Evolutionary conservation across 2,797 vertebrate genomes (phyloP), one percentile per base, ranked within the genome.

Genomic region (Zalophus californianus): DNA sequence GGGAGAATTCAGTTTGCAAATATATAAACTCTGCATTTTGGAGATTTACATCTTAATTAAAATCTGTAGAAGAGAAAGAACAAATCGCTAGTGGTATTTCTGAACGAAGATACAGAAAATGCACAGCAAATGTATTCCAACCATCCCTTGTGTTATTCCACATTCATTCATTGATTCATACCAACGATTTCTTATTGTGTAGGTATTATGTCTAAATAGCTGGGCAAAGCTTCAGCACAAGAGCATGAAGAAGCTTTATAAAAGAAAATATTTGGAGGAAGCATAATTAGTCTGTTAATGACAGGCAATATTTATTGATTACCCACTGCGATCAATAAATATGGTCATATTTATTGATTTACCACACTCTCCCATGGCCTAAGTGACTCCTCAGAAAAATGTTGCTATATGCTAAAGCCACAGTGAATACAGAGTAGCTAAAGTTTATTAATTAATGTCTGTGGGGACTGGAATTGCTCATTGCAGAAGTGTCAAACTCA

Each of bases 231-330:
- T 70, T 90, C 54, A 44, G 86, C n/a, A 64, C 18, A 72, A 50
- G 16, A 86, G 44, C 56, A n/a, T 6, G 48, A 82, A 68, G 79
- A 75, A 60, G 41, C 80, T 64, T 64, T 35, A 78, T 38, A 44
- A 96, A 77, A 95, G 56, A 83, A 79, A 91, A 58, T 50, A 89
- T 83, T 29, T 72, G 89, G 60, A 90, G 44, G 56, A 91, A 73
- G 56, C 44, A 64, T 29, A 21, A 35, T 75, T 79, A 77, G 70
- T 80, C 79, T 35, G 41, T 58, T 91, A 86, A 44, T 64, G 70
- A 44, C 91, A 86, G 94, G 83, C 62, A 70, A 35, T 86, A 77
- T 88, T 97, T 95, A 96, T 41, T 68, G 95, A 90, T 87, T 48
- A 60, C 14, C 7, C 12, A 68, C 70, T 27, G 32, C n/a, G 60